Base-by-base conservation (phyloP, 2,797 vertebrate genomes). In the Poecilia velifera region DNA sequence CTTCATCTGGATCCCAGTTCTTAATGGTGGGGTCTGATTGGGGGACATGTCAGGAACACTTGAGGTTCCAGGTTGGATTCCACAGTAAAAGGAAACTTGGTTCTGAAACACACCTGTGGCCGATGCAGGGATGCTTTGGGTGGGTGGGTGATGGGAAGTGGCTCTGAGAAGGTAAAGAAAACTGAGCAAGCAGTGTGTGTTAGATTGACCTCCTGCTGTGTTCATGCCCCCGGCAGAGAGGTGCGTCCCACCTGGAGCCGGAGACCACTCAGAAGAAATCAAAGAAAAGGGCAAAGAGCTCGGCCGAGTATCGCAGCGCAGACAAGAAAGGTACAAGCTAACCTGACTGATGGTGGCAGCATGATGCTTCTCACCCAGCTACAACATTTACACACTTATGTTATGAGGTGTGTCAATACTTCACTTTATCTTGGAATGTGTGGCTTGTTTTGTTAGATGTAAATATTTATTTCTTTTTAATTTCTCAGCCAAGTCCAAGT, bases 251-350 rank as follows among this genome's bases (percentile, higher is more conserved):
- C 81, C 89, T 97, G 90, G 95, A 97, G 77, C 86, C 89, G 36
- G 92, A 93, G 81, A 96, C 86, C 83, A 96, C 91, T 31, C 62
- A 31, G 46, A 95, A 92, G 47, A 96, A 94, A 76, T 66, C 79
- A 72, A 86, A 76, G 10, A 96, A 91, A 89, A 78, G 89, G 79
- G 96, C 3, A 8, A 90, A 90, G 49, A 92, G 70, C 1, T 90
- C 92, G 0, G 66, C 96, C 3, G 92, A 95, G 62, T 76, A 92
- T 3, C 64, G 46, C 34, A 80, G 91, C 45, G 77, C 84, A 68
- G 94, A 86, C 16, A 92, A 94, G 84, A 97, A 95, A 96, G 96
- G 97, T 97, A 75, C 4, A 6, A 43, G 16, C 13, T 41, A 25
- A 43, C 5, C n/a, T 31, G 55, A n/a, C 57, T 62, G 28, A 57